These are phyloP conservation scores for Sturnira hondurensis DNA, from an alignment of 2,113 vertebrate genomes.

Conservation along the genomic window DNA sequence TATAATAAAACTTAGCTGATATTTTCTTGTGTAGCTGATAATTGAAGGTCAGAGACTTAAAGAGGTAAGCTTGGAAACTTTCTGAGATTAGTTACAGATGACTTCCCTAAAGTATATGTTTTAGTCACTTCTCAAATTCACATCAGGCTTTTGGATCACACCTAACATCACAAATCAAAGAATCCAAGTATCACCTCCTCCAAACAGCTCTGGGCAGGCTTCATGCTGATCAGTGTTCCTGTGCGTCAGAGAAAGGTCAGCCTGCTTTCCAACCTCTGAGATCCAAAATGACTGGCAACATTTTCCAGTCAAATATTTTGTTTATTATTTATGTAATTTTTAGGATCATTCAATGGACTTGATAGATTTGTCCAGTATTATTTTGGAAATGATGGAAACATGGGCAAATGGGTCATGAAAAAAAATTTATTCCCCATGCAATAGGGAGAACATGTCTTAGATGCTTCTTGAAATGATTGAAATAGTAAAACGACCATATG, in stretches of 20 bases:
- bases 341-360: background rate
- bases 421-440: background rate
- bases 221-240: background rate
- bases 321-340: background rate
- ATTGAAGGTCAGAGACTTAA: background rate
- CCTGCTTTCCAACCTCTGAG: background rate
- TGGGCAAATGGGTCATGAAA: background rate
- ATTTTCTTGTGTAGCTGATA: background rate
- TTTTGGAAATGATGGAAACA: conserved; percentile 3
- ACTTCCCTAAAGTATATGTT: background rate
- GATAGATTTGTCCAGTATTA: background rate
- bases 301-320: background rate
- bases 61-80: background rate
- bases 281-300: background rate
- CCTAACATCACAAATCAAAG: background rate
- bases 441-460: background rate
- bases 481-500: background rate
- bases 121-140: background rate
- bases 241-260: background rate
- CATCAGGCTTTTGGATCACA: background rate
- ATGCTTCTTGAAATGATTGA: background rate
- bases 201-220: background rate
- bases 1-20: background rate
- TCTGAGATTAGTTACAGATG: background rate
- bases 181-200: background rate